phyloP scores from a whole-genome alignment of 1,140 invertebrate genomes.

The Rhynchophorus ferrugineus region DNA sequence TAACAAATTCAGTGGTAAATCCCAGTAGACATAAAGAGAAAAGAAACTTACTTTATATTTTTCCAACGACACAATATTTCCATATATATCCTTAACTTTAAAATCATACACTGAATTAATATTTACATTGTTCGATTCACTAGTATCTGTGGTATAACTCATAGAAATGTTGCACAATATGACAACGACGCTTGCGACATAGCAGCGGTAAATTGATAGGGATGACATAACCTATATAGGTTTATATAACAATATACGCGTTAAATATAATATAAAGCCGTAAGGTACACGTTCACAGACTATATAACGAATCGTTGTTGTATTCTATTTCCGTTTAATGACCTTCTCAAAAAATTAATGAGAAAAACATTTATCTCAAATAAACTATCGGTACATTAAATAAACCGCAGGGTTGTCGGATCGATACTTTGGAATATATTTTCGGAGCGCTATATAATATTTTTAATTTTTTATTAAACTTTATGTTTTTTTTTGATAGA shows the following conservation, averaged over 20 bases:
- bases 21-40: neutral
- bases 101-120: conserved; percentile 16
- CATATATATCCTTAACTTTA: conserved; percentile 14
- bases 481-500: too few relatives aligned
- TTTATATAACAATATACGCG: neutral
- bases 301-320: too few relatives aligned
- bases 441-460: too few relatives aligned
- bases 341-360: too few relatives aligned
- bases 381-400: too few relatives aligned
- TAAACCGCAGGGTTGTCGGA: too few relatives aligned
- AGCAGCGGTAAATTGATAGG: neutral
- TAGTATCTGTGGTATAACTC: neutral
- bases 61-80: conserved; percentile 16
- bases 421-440: too few relatives aligned
- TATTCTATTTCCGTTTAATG: too few relatives aligned
- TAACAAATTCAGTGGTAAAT: neutral
- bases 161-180: neutral
- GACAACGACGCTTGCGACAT: conserved; percentile 8
- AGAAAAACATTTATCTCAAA: too few relatives aligned
- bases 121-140: neutral
- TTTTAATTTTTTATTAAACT: too few relatives aligned
- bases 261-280: too few relatives aligned
- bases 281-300: too few relatives aligned
- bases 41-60: conserved; percentile 12
- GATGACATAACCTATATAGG: neutral